These are phyloP conservation scores for Cepphus grylle DNA, from an alignment of 2,113 vertebrate genomes.

Conservation along the genomic window DNA sequence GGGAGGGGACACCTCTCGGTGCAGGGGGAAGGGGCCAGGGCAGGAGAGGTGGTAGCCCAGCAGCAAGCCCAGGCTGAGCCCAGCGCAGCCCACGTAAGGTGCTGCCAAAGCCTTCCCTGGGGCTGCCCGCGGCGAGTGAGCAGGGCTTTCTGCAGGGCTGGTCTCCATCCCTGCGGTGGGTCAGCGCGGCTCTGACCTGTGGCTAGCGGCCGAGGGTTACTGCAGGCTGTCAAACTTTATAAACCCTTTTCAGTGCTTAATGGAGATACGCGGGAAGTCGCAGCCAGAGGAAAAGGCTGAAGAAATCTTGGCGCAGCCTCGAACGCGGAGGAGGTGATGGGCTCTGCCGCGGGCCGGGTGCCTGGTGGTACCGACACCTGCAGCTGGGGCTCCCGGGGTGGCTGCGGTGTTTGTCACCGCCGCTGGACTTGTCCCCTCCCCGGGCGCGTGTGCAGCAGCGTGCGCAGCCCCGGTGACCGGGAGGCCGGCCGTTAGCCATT, in stretches of 20 bases:
- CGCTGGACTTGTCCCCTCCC: not conserved
- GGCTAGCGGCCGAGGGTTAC: not conserved
- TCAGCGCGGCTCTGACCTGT: accelerated
- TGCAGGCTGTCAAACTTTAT: not conserved
- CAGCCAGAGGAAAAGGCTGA: not conserved
- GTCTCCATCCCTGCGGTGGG: not conserved
- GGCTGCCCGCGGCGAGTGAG: not conserved
- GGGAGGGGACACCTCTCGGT: accelerated
- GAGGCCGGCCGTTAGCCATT: not conserved
- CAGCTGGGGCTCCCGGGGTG: not conserved
- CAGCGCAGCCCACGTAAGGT: accelerated
- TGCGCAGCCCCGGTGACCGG: not conserved
- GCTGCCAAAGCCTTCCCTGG: not conserved
- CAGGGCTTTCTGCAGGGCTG: not conserved
- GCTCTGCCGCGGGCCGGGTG: not conserved
- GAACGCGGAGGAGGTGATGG: not conserved
- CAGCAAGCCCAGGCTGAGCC: not conserved
- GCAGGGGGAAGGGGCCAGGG: not conserved
- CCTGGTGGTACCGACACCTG: not conserved
- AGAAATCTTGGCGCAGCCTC: accelerated
- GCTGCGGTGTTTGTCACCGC: not conserved
- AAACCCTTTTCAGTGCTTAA: accelerated
- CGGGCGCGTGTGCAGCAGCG: accelerated
- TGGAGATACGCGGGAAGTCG: accelerated
- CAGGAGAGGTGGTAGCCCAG: not conserved